Conservation (phyloP, 1,140 invertebrate genomes). For the Atta texana region DNA sequence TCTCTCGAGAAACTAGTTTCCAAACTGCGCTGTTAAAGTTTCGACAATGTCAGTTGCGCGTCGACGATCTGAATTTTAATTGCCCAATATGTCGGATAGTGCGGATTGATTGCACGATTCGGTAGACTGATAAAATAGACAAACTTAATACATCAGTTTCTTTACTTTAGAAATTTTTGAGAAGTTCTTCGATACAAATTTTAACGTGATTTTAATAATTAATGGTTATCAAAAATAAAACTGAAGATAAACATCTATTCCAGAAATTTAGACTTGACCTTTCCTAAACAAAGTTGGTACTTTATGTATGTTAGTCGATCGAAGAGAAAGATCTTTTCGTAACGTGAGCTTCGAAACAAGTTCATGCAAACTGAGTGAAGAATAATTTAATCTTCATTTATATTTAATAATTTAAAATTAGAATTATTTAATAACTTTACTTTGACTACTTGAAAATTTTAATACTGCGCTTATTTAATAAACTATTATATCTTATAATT, state of each 20-base stretch:
- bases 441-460: constrained; percentile 34
- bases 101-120: not conserved
- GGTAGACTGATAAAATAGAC: constrained; percentile 12
- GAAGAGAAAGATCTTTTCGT: not conserved
- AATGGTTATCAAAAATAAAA: not conserved
- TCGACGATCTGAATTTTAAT: constrained; percentile 67
- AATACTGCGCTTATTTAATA: not conserved
- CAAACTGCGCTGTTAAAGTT: constrained; percentile 58
- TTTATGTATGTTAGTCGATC: not conserved
- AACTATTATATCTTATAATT: constrained; percentile 1
- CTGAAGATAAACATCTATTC: not conserved
- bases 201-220: too few relatives aligned
- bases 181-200: not conserved
- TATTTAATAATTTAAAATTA: constrained; percentile 15
- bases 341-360: not conserved
- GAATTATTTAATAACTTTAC: constrained; percentile 17
- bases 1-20: constrained; percentile 67
- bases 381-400: constrained; percentile 13
- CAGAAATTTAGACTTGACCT: not conserved
- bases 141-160: constrained; percentile 2
- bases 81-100: constrained; percentile 27
- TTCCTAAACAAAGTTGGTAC: not conserved
- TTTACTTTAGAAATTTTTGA: not conserved
- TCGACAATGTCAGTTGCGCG: constrained; percentile 21
- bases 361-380: not conserved